phyloP scores from a whole-genome alignment of 2,888 invertebrate genomes.

The Phalera bucephala region DNA sequence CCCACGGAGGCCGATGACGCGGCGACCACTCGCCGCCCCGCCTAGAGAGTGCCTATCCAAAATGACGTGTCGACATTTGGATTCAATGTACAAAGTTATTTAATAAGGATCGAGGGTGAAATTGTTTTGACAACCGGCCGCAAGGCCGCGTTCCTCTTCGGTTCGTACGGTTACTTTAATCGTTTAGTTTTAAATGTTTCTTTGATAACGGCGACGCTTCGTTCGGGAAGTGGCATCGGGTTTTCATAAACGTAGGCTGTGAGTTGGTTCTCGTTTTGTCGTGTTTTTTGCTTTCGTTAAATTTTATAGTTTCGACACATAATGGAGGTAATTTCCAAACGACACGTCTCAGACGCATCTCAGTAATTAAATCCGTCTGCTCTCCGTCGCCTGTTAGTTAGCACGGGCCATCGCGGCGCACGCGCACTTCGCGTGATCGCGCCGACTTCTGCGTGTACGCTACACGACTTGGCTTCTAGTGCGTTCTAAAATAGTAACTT shows the following conservation, averaged over 20 bases:
- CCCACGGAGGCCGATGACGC: conserved; percentile 76
- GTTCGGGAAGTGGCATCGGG: conserved; percentile 56
- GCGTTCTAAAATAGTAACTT: conserved; percentile 61
- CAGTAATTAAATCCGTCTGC: conserved; percentile 77
- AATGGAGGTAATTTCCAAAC: conserved; percentile 67
- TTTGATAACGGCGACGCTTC: conserved; percentile 46
- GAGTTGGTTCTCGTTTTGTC: conserved; percentile 78
- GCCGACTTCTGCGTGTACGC: conserved; percentile 69
- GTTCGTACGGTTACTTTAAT: conserved; percentile 60
- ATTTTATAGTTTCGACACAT: conserved; percentile 52
- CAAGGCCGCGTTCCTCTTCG: conserved; percentile 61
- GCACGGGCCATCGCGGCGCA: conserved; percentile 40
- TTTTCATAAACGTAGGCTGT: conserved; percentile 74
- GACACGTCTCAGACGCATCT: conserved; percentile 79
- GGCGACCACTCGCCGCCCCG: conserved; percentile 78
- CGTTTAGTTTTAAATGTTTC: conserved; percentile 55
- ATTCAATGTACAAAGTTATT: conserved; percentile 84
- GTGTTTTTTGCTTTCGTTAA: conserved; percentile 60
- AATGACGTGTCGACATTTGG: conserved; percentile 82
- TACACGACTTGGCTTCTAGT: conserved; percentile 77
- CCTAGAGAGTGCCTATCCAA: conserved; percentile 84
- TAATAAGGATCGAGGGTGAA: conserved; percentile 78
- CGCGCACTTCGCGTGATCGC: conserved; percentile 56
- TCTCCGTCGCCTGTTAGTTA: conserved; percentile 73
- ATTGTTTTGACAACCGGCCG: conserved; percentile 64